Base-by-base conservation (phyloP, 2,797 vertebrate genomes). In the Poecilia velifera region DNA sequence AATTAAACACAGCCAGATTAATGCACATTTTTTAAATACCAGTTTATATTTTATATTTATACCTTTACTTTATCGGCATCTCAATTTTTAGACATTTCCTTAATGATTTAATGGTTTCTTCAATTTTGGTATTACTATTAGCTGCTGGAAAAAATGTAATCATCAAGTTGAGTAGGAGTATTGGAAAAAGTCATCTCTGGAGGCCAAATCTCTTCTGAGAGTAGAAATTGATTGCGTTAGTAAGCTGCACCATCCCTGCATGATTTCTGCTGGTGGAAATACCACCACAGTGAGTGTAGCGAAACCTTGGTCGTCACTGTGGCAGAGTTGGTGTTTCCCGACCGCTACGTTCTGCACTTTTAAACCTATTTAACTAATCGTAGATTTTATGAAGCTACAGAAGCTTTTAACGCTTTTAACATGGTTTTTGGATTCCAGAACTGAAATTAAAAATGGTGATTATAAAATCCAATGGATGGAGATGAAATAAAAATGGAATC, bases 231-330 rank as follows among this genome's bases (percentile, higher is more conserved):
- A 45, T n/a, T 13, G n/a, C 55, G 75, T 68, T 77, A 82, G 76
- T 73, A 84, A 80, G 81, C 57, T 20, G 64, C 34, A 6, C 5
- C 51, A 1, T 49, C 43, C 39, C 16, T 34, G 76, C 73, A 74
- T 74, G 76, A n/a, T 71, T 39, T 2, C 28, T 59, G 76, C 46
- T 16, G 14, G 76, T 87, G 91, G 83, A 92, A 92, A 89, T 0
- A 10, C 45, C 55, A 83, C 83, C 87, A 64, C 87, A 76, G 72
- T 31, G 64, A 31, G 0, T 20, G 4, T 47, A 31, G 0, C 1
- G 64, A 86, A 87, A 84, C 53, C 73, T 88, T 82, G 25, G 53
- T 88, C 90, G 88, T 89, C 84, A 68, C 62, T 45, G 49, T 41
- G 6, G 79, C 34, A 22, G 47, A 22, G 47, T 73, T 53, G 9